These are phyloP conservation scores for Bombycilla garrulus DNA, from an alignment of 2,113 vertebrate species.

Conservation along the genomic window DNA sequence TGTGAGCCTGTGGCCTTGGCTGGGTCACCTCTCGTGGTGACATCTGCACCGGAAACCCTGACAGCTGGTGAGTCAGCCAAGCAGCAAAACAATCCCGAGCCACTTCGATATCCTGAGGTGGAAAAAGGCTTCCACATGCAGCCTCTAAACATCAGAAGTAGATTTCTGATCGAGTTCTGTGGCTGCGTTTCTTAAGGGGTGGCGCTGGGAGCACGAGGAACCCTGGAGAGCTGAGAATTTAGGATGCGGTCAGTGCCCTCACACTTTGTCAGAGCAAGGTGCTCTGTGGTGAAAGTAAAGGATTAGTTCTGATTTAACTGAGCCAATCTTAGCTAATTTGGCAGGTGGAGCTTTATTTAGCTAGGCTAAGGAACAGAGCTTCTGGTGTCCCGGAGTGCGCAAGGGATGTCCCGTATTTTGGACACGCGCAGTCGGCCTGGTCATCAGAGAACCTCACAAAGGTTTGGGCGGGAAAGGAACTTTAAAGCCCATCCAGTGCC, in stretches of 20 bases:
- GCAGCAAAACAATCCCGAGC: background rate
- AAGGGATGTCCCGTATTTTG: background rate
- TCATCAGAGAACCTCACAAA: fast-evolving
- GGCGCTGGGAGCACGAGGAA: background rate
- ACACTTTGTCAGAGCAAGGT: fast-evolving
- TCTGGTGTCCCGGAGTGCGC: too few species aligned
- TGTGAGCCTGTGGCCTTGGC: background rate
- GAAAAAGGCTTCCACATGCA: background rate
- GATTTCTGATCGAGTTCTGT: fast-evolving
- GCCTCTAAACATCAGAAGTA: background rate
- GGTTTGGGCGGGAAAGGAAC: background rate
- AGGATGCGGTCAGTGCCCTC: fast-evolving
- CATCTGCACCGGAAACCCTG: background rate
- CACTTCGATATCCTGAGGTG: background rate
- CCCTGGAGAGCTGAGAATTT: background rate
- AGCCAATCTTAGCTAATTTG: background rate
- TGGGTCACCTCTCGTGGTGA: background rate
- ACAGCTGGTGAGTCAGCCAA: background rate
- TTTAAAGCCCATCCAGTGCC: fast-evolving
- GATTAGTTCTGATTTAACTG: background rate
- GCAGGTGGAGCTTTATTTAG: background rate
- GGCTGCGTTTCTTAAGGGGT: background rate
- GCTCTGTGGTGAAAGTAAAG: background rate
- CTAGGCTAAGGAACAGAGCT: background rate
- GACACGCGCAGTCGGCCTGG: fast-evolving